Conservation (phyloP, 2,113 vertebrate genomes). For the Cervus canadensis region DNA sequence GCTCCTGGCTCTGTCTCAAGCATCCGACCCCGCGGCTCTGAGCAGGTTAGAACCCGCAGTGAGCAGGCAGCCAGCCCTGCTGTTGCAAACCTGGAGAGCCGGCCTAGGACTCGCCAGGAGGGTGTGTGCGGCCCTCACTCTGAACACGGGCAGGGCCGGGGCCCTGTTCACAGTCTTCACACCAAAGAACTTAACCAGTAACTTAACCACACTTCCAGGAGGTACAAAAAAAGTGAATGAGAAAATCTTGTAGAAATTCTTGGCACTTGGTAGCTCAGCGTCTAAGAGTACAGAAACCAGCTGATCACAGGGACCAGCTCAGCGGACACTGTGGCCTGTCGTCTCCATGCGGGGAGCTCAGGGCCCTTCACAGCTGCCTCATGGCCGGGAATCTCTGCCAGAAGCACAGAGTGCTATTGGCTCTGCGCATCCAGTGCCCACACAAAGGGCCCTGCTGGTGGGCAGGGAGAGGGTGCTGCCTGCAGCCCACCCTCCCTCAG, state of each 20-base stretch:
- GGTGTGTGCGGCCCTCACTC: neutral
- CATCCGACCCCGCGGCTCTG: neutral
- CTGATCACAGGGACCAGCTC: no score
- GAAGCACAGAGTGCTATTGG: neutral
- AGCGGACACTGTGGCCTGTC: neutral
- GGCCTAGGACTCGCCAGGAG: neutral
- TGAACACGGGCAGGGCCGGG: accelerated
- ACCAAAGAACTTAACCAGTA: neutral
- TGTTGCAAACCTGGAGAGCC: accelerated
- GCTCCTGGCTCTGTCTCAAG: neutral
- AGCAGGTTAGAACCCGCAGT: neutral
- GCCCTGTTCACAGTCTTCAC: neutral
- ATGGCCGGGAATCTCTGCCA: accelerated
- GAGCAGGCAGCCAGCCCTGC: neutral
- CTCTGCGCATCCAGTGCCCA: neutral
- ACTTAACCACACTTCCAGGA: neutral
- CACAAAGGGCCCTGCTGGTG: neutral
- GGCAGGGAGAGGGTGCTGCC: neutral
- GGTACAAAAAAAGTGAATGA: accelerated
- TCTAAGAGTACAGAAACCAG: accelerated
- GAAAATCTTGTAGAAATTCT: neutral
- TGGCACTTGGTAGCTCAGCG: no score
- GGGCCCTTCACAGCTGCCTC: neutral
- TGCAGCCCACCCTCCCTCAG: neutral
- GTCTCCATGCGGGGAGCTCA: neutral